These are phyloP conservation scores for Sitodiplosis mosellana DNA, from an alignment of 1,140 invertebrate species.

Conservation along the genomic window DNA sequence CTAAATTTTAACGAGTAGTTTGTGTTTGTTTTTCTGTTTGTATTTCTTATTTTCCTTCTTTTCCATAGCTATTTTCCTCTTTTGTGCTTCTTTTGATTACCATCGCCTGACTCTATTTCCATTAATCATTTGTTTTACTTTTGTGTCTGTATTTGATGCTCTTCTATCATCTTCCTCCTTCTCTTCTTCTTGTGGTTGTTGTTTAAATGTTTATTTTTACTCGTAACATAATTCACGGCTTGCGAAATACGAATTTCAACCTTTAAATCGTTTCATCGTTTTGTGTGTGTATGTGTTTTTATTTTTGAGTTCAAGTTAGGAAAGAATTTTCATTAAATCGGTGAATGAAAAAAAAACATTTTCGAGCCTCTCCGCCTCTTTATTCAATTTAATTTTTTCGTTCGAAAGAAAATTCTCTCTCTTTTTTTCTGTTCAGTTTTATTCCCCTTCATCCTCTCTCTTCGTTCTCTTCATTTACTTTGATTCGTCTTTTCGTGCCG, in stretches of 20 bases:
- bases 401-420: neutral
- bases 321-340: neutral
- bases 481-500: too few relatives aligned
- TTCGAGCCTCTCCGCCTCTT: too few relatives aligned
- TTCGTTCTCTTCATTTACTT: neutral
- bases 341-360: neutral
- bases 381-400: too few relatives aligned
- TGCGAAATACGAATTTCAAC: neutral
- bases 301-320: neutral
- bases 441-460: neutral
- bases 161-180: too few relatives aligned
- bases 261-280: neutral
- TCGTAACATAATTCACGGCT: neutral
- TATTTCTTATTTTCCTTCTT: slow-evolving; percentile 10
- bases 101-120: slow-evolving; percentile 17
- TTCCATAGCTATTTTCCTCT: neutral
- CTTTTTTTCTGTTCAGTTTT: neutral
- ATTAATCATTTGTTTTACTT: slow-evolving; percentile 2
- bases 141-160: too few relatives aligned
- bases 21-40: slow-evolving; percentile 13
- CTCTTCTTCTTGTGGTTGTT: too few relatives aligned
- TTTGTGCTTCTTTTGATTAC: slow-evolving; percentile 16
- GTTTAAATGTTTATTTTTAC: neutral
- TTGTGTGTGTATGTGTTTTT: neutral
- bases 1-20: neutral